Evolutionary conservation across 2,113 vertebrate genomes (phyloP).

Genomic region (Ginglymostoma cirratum): DNA sequence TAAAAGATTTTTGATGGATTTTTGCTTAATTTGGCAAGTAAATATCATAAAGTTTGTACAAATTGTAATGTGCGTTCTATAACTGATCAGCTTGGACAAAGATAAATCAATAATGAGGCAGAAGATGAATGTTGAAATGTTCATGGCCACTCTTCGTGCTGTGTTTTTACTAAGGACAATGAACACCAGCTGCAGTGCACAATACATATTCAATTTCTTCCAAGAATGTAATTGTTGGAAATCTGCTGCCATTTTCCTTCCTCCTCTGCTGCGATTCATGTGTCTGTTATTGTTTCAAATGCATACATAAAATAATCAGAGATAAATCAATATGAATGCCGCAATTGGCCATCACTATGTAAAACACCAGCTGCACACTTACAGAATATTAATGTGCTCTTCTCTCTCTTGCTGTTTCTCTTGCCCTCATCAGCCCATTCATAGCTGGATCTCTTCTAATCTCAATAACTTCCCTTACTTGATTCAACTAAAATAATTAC

Average conservation of each 20-base stretch:
- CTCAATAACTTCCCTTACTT: not conserved
- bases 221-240: not conserved
- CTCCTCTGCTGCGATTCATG: not conserved
- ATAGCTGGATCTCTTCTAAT: not conserved
- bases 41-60: not conserved
- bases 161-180: not conserved
- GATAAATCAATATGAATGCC: not conserved
- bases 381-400: not conserved
- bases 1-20: no score
- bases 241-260: not conserved
- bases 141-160: not conserved
- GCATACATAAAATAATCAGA: not conserved
- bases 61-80: not conserved
- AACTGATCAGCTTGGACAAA: slow-evolving; percentile 1
- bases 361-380: not conserved
- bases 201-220: slow-evolving; percentile 29
- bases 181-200: slow-evolving; percentile 15
- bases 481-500: not conserved
- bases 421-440: not conserved
- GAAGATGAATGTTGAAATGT: not conserved
- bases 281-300: not conserved
- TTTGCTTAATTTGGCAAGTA: not conserved
- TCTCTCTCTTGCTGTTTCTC: no score
- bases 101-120: slow-evolving; percentile 3
- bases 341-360: not conserved